Evolutionary conservation across 53 echinoderm and acorn worm genomes (phyloP).

Genomic region (Actinopyga echinites): DNA sequence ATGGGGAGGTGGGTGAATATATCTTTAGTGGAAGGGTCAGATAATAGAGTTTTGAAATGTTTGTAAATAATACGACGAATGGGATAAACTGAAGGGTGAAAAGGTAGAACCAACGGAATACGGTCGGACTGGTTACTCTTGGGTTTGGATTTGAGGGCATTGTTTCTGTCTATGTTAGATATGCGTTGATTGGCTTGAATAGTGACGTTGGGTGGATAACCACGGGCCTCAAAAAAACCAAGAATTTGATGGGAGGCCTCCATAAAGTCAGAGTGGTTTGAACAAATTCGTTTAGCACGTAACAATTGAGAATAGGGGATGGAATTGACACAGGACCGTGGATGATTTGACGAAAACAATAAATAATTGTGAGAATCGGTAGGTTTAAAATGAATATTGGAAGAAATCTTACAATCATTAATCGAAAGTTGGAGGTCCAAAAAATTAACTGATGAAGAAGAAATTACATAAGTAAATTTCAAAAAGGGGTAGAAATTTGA

Average conservation of each 20-base stretch:
- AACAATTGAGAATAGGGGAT: slow-evolving; percentile 26
- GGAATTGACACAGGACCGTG: slow-evolving; percentile 1
- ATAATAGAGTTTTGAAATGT: background rate
- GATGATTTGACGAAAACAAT: slow-evolving; percentile 7
- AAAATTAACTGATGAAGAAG: slow-evolving; percentile 13
- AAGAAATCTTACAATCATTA: background rate
- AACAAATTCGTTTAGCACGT: slow-evolving; percentile 8
- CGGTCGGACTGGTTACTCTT: background rate
- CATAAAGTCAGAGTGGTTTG: background rate
- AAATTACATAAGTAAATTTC: slow-evolving; percentile 25
- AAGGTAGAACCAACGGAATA: background rate
- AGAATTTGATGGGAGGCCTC: background rate
- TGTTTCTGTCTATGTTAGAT: background rate
- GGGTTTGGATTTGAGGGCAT: background rate
- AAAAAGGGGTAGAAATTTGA: background rate
- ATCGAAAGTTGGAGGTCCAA: slow-evolving; percentile 20
- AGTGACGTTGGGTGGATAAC: background rate
- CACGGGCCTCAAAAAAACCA: slow-evolving; percentile 22
- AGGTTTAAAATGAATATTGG: slow-evolving; percentile 14
- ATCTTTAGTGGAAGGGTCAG: background rate
- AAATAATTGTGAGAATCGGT: slow-evolving; percentile 36
- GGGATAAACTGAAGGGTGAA: background rate
- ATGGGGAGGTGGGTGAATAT: background rate
- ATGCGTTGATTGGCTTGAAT: background rate
- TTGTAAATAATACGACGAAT: background rate